Evolutionary conservation across 2,113 vertebrate genomes (phyloP).

Genomic region (Leptosomus discolor): DNA sequence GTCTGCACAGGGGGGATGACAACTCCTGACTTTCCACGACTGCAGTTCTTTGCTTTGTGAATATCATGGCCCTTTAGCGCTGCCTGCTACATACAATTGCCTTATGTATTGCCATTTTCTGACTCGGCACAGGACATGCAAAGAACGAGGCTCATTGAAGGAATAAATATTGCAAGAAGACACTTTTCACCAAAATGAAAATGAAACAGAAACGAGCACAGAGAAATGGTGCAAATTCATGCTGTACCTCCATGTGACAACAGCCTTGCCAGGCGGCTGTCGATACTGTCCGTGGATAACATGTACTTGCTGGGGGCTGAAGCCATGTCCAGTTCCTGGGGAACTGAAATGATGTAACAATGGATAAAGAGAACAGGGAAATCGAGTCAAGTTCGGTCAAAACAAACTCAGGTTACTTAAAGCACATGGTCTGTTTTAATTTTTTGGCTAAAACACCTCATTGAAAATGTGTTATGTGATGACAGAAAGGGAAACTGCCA

Average conservation of each 20-base stretch:
- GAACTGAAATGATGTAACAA: not conserved
- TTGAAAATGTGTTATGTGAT: not conserved
- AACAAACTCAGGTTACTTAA: not conserved
- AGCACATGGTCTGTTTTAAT: not conserved
- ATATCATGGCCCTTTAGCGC: not conserved
- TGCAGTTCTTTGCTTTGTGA: not conserved
- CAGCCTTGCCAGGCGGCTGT: not conserved
- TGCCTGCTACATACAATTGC: not conserved
- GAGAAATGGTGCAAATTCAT: fast-evolving
- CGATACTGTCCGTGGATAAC: not conserved
- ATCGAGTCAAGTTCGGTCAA: not conserved
- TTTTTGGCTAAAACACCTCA: slow-evolving; percentile 6
- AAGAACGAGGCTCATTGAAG: not conserved
- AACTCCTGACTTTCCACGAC: not conserved
- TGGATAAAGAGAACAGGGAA: not conserved
- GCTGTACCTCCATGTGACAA: fast-evolving
- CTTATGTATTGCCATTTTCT: not conserved
- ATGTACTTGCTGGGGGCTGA: not conserved
- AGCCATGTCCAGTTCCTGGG: not conserved
- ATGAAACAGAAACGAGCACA: not conserved
- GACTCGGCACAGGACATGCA: not conserved
- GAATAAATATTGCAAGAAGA: not conserved
- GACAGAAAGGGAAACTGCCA: slow-evolving; percentile 44
- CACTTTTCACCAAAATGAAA: not conserved
- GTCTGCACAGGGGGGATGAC: fast-evolving